Percentiles rank a stretch among this genome's conserved stretches.
These are phyloP conservation scores for Crocallis elinguaria DNA, from an alignment of 2,888 invertebrate species.

Conservation along the genomic window DNA sequence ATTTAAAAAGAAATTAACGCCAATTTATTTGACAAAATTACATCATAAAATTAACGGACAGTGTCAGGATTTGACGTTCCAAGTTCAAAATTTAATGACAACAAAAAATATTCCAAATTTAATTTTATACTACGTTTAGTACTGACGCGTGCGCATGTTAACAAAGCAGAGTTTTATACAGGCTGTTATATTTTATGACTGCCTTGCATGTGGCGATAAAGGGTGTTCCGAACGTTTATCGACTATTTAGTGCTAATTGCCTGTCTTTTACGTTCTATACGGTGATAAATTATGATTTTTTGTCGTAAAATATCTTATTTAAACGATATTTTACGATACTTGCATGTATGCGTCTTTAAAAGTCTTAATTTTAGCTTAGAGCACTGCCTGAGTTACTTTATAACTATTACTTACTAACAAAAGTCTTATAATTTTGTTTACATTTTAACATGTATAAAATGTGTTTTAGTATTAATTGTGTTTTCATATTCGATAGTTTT, in stretches of 20 bases:
- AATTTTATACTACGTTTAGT: conserved; percentile 35
- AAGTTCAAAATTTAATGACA: conserved; percentile 26
- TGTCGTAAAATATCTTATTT: conserved; percentile 17
- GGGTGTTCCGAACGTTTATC: conserved; percentile 57
- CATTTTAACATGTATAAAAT: not conserved
- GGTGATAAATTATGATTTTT: conserved; percentile 45
- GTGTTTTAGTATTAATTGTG: too few species aligned
- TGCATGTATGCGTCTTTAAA: conserved; percentile 13
- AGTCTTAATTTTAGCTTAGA: conserved; percentile 10
- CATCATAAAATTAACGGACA: conserved; percentile 48
- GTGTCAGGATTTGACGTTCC: conserved; percentile 25
- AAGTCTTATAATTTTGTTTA: not conserved
- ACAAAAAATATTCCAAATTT: conserved; percentile 31
- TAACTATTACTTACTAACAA: conserved; percentile 6
- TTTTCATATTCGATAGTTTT: too few species aligned
- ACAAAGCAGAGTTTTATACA: conserved; percentile 55
- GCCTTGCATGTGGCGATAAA: conserved; percentile 60
- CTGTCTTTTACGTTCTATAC: conserved; percentile 49
- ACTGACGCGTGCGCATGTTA: conserved; percentile 74
- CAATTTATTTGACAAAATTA: conserved; percentile 41
- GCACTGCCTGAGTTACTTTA: conserved; percentile 4
- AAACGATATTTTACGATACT: conserved; percentile 22
- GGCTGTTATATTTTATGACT: conserved; percentile 61
- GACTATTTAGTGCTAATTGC: conserved; percentile 73
- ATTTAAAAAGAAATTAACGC: conserved; percentile 25